These are phyloP conservation scores for Meleagris gallopavo DNA, from an alignment of 2,113 vertebrate species.

Conservation along the genomic window DNA sequence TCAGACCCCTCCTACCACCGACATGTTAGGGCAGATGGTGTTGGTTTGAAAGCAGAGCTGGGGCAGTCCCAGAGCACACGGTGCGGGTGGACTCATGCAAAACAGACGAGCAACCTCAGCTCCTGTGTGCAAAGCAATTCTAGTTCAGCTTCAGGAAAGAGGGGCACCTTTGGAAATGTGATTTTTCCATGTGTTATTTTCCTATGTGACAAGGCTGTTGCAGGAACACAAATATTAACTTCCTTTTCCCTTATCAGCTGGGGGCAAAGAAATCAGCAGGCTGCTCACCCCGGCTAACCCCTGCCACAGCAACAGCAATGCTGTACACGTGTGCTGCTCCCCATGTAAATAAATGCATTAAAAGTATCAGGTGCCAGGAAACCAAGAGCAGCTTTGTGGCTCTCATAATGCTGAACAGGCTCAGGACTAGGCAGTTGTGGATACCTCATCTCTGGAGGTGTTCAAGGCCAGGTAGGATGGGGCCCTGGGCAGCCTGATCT, in stretches of 20 bases:
- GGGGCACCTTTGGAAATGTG: background rate
- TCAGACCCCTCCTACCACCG: background rate
- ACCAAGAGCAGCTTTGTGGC: background rate
- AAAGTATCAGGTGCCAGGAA: background rate
- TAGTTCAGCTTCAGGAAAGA: conserved; percentile 4
- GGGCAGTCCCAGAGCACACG: rapidly evolving
- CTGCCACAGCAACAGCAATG: background rate
- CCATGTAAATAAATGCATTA: background rate
- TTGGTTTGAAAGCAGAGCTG: rapidly evolving
- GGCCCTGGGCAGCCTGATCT: no score
- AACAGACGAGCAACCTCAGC: rapidly evolving
- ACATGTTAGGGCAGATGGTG: rapidly evolving
- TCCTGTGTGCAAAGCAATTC: rapidly evolving
- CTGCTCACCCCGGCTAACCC: background rate
- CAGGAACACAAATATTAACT: background rate
- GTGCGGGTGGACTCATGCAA: background rate
- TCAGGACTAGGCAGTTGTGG: background rate
- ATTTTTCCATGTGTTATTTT: conserved; percentile 7
- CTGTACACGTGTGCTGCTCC: background rate
- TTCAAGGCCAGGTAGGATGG: no score
- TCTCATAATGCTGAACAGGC: background rate
- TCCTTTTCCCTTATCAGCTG: conserved; percentile 52
- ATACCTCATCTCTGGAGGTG: no score
- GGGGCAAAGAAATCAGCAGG: background rate
- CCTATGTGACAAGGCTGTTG: background rate